phyloP scores from a whole-genome alignment of 2,113 vertebrate species.

The Oryzias curvinotus region DNA sequence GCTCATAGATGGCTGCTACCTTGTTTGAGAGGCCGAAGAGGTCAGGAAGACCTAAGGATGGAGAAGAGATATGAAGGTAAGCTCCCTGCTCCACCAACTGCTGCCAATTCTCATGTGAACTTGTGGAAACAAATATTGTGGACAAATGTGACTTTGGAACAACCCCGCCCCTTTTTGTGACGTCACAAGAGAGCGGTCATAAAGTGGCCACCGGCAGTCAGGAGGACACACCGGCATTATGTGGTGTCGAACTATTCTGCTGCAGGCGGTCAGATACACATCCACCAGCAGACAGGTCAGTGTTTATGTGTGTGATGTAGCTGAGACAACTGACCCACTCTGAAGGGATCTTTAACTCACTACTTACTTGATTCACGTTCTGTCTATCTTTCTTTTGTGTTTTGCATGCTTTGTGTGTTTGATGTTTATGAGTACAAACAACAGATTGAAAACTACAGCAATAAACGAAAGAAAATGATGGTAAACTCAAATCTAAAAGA shows the following conservation, averaged over 20 bases:
- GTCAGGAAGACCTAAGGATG: too few relatives aligned
- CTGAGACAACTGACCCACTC: too few relatives aligned
- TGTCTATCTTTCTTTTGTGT: neutral
- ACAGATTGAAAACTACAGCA: neutral
- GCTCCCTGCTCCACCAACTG: neutral
- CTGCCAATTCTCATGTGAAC: neutral
- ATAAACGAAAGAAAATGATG: neutral
- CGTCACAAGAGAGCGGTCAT: conserved; percentile 23
- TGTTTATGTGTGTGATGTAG: conserved; percentile 8
- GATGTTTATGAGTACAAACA: too few relatives aligned
- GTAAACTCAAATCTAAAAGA: neutral
- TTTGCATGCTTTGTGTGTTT: neutral
- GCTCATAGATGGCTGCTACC: too few relatives aligned
- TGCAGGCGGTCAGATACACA: conserved; percentile 27
- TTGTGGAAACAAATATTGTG: neutral
- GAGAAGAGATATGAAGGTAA: too few relatives aligned
- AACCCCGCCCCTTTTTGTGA: conserved; percentile 15
- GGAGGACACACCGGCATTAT: conserved; percentile 27
- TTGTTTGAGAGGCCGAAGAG: too few relatives aligned
- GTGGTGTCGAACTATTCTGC: conserved; percentile 48
- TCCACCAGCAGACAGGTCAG: conserved; percentile 48
- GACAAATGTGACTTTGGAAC: neutral
- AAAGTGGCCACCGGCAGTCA: conserved; percentile 6
- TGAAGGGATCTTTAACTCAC: neutral
- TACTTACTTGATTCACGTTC: neutral